Percentiles rank a stretch among this genome's conserved stretches.
These are phyloP conservation scores for Mactromeris polynyma DNA, from an alignment of 2,888 invertebrate genomes.

Conservation along the genomic window DNA sequence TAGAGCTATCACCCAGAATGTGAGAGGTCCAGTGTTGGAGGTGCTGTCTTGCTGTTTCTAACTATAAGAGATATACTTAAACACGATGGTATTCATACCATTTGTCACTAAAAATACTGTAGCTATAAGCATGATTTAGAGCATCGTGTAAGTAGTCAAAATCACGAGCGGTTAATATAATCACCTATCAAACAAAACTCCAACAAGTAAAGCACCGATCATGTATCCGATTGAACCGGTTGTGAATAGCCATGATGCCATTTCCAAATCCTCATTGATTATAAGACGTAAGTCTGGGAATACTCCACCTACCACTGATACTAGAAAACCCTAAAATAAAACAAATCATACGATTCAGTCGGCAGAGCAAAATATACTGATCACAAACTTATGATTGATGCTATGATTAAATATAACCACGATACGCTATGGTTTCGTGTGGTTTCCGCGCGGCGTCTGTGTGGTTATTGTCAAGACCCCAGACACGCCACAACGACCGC, in stretches of 20 bases:
- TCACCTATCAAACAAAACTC: conserved; percentile 23
- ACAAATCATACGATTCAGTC: neutral
- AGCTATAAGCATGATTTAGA: too few relatives aligned
- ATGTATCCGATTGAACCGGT: neutral
- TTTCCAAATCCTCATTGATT: conserved; percentile 15
- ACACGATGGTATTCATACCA: too few relatives aligned
- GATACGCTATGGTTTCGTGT: neutral
- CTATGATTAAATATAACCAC: neutral
- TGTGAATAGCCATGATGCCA: conserved; percentile 20
- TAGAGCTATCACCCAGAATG: too few relatives aligned
- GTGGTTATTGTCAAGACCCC: neutral
- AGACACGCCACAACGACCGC: neutral
- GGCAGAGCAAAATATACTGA: neutral
- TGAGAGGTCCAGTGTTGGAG: too few relatives aligned
- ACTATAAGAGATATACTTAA: too few relatives aligned
- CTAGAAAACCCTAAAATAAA: conserved; percentile 54
- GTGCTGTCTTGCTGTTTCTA: too few relatives aligned
- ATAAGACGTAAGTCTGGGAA: conserved; percentile 47
- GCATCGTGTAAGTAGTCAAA: too few relatives aligned
- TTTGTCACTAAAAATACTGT: too few relatives aligned
- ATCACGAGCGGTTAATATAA: too few relatives aligned
- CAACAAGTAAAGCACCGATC: neutral
- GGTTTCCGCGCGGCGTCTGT: neutral
- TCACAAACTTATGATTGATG: neutral
- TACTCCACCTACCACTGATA: conserved; percentile 45